Evolutionary conservation across 30 jellyfish, hydroid and myxozoan species (phyloP).

Genomic region (Aurelia sp.): DNA sequence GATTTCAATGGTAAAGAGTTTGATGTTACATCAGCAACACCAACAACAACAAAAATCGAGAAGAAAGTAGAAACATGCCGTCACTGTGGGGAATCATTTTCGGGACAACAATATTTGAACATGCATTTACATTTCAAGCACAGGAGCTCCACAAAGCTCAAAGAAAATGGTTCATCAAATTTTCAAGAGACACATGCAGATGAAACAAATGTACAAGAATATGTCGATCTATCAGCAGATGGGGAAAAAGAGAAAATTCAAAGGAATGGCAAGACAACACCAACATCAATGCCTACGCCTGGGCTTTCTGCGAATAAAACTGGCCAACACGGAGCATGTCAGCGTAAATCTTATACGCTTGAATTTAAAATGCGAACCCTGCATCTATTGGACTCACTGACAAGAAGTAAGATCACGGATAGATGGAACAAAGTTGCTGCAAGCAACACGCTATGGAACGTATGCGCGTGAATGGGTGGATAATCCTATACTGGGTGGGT

Average conservation of each 20-base stretch:
- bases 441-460: no score
- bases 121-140: constrained; percentile 49
- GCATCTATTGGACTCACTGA: constrained; percentile 18
- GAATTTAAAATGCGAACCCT: constrained; percentile 41
- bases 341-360: constrained; percentile 37
- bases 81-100: constrained; percentile 26
- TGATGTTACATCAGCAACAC: constrained; percentile 37
- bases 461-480: no score
- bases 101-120: constrained; percentile 19
- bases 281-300: background rate
- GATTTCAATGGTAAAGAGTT: constrained; percentile 34
- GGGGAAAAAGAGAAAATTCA: no score
- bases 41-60: constrained; percentile 21
- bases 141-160: background rate
- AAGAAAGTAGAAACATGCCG: constrained; percentile 34
- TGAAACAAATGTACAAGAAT: constrained; percentile 10
- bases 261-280: background rate
- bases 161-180: constrained; percentile 17
- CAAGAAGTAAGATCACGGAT: constrained; percentile 16
- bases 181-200: constrained; percentile 31
- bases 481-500: no score
- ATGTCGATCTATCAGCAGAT: constrained; percentile 2
- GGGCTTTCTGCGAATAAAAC: background rate
- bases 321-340: constrained; percentile 32
- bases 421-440: constrained; percentile 33